Base-by-base conservation (phyloP, 2,113 vertebrate species). In the Mugil cephalus region DNA sequence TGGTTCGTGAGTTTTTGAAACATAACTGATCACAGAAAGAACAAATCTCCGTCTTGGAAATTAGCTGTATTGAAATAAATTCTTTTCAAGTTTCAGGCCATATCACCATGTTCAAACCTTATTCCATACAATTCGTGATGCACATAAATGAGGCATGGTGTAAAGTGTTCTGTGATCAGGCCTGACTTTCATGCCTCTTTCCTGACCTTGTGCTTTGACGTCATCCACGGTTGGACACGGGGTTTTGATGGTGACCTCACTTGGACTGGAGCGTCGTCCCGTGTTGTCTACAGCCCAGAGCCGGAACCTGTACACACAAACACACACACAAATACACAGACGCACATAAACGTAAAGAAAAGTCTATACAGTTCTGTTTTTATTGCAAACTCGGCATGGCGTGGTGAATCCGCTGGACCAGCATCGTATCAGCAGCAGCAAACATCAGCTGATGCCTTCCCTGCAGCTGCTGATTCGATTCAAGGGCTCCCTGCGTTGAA, bases 281-380 rank as follows among this genome's bases (percentile, higher is more conserved):
- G 97, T 99, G 91, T 97, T 98, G 89, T 99, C 98, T 0, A 99
- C 97, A 45, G 96, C 96, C 97, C 98, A 99, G 52, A 99, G 93
- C 0, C 97, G 95, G 89, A 99, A 99, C 97, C 98, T 99, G 48
- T 7, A 39, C 47, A 51, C 54, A 77, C 3, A 55, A 2, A 82
- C 19, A 54, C 47, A 65, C 55, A 64, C 8, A 42, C 6, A 52
- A 18, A 18, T 24, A 34, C 17, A 55, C 6, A 30, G 3, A 15
- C 21, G 19, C 4, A 39, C 52, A 48, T 14, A 45, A 10, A 39
- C 7, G 0, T 1, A 47, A 10, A 19, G 2, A 10, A 14, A 7
- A 60, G 2, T 30, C 21, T 34, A 15, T 43, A 30, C 24, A 36
- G 10, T 21, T 45, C 17, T 52, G 50, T 43, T 62, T 61, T 52